Conservation (phyloP, 2,888 invertebrate species). For the Meta bourneti region DNA sequence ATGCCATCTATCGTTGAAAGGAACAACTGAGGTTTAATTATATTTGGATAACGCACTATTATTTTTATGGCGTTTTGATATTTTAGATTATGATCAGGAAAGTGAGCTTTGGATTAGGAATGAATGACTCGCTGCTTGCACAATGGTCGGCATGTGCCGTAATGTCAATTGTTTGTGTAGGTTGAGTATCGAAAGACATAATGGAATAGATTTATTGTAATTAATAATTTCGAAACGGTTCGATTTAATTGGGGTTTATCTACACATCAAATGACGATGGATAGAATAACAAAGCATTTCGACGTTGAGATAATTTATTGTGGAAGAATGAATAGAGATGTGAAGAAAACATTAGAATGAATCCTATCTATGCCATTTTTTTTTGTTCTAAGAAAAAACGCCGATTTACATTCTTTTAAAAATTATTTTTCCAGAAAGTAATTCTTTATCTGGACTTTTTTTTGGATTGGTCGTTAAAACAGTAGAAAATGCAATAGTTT, state of each 20-base stretch:
- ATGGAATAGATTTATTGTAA: neutral
- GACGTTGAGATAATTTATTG: too few species aligned
- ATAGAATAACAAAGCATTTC: too few species aligned
- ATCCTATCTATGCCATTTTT: too few species aligned
- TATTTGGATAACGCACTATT: neutral
- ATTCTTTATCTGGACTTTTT: too few species aligned
- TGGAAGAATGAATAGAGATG: too few species aligned
- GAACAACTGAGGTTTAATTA: constrained; percentile 30
- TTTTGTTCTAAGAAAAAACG: too few species aligned
- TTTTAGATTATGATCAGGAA: neutral
- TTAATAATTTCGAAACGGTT: neutral
- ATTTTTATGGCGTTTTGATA: neutral
- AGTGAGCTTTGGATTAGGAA: neutral
- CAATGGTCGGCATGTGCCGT: neutral
- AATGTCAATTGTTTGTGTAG: neutral
- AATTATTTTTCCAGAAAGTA: too few species aligned
- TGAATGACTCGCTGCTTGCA: neutral
- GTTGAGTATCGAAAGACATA: neutral
- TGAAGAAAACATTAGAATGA: too few species aligned
- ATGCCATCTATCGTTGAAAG: constrained; percentile 61
- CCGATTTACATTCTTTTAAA: too few species aligned
- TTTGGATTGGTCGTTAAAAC: too few species aligned
- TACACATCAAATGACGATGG: too few species aligned
- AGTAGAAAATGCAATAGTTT: too few species aligned
- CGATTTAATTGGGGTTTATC: neutral